Conservation (phyloP, 2,113 vertebrate genomes). For the Pungitius pungitius region DNA sequence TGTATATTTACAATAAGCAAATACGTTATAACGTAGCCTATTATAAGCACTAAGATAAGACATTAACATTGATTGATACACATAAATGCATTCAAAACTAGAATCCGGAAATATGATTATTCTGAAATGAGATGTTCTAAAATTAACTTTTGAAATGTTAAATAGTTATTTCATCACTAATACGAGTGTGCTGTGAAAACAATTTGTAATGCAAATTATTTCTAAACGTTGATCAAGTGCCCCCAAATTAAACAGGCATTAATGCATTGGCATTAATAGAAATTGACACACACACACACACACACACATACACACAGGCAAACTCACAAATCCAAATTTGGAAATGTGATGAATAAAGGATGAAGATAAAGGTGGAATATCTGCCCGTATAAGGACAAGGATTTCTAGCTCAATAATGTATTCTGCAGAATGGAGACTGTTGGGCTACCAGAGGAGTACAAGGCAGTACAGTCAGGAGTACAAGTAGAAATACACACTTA, state of each 20-base stretch:
- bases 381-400: conserved; percentile 13
- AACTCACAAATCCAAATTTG: neutral
- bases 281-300: neutral
- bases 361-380: neutral
- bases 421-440: conserved; percentile 15
- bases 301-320: neutral
- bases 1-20: neutral
- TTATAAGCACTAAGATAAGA: neutral
- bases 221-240: neutral
- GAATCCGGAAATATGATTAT: neutral
- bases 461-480: conserved; percentile 13
- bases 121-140: neutral
- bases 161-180: too few relatives aligned
- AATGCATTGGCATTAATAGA: neutral
- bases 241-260: neutral
- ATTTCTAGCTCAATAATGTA: conserved; percentile 17
- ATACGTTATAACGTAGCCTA: neutral
- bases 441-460: conserved; percentile 5
- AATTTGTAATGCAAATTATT: neutral
- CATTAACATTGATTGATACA: neutral
- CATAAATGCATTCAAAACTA: neutral
- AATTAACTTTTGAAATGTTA: conserved; percentile 1
- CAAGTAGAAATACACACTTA: conserved; percentile 18
- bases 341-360: neutral
- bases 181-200: neutral